A percentile compares a stretch with the other conserved stretches of the same genome.
Evolutionary conservation across 2,113 vertebrate genomes (phyloP).

Genomic region (Pelobates fuscus): DNA sequence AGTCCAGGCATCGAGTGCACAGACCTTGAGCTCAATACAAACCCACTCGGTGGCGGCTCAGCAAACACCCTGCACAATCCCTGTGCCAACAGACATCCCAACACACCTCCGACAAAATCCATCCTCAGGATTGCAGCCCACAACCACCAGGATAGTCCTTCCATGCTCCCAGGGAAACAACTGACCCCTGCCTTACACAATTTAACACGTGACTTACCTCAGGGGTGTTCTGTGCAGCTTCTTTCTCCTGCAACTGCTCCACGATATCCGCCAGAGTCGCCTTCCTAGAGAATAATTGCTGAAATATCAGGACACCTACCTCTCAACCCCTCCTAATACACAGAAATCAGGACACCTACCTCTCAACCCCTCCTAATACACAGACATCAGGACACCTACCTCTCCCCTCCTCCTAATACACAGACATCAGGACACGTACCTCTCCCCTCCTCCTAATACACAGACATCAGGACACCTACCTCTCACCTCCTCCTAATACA

Average conservation of each 20-base stretch:
- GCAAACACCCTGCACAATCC: no score
- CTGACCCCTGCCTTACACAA: no score
- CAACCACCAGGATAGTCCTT: no score
- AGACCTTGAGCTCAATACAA: no score
- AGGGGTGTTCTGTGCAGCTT: constrained; percentile 60
- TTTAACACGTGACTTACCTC: constrained; percentile 55
- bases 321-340: neutral
- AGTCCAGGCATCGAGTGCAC: no score
- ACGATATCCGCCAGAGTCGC: constrained; percentile 89
- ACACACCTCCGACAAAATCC: no score
- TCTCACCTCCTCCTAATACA: neutral
- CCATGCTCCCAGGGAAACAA: no score
- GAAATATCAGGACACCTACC: neutral
- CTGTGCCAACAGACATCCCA: no score
- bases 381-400: neutral
- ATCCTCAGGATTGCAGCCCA: no score
- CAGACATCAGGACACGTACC: neutral
- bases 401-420: neutral
- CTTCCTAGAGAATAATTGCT: constrained; percentile 68
- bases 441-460: neutral
- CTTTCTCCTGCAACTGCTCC: constrained; percentile 90
- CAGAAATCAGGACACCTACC: neutral
- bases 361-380: neutral
- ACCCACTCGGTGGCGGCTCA: no score
- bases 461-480: neutral